These are phyloP conservation scores for Mus spicilegus DNA, from an alignment of 2,113 vertebrate species.

Conservation along the genomic window DNA sequence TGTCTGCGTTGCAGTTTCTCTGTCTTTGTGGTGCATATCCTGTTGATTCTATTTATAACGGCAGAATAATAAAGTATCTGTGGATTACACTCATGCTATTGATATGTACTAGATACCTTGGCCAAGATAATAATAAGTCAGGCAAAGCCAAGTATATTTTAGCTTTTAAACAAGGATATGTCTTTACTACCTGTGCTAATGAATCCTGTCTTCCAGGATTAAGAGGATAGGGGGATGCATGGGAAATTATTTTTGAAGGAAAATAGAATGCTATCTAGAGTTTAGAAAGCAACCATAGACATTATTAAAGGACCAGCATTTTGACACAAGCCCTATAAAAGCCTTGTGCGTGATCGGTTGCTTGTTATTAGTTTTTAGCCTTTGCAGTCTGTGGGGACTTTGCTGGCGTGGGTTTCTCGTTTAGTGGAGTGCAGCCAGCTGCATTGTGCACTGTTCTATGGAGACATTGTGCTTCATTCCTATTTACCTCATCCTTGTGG, in stretches of 20 bases:
- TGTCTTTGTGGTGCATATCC: conserved; percentile 68
- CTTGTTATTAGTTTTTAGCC: conserved; percentile 71
- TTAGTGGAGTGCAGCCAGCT: conserved; percentile 66
- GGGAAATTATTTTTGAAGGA: conserved; percentile 58
- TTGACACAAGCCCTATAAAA: conserved; percentile 59
- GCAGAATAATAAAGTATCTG: conserved; percentile 79
- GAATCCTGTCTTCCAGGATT: conserved; percentile 52
- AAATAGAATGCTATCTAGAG: conserved; percentile 25
- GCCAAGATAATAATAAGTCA: conserved; percentile 76
- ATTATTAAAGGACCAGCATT: conserved; percentile 65
- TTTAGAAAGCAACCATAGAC: conserved; percentile 64
- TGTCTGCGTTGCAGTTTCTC: conserved; percentile 70
- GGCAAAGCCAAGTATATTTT: conserved; percentile 76
- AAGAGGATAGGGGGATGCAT: conserved; percentile 6
- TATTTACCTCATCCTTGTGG: conserved; percentile 86
- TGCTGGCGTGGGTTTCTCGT: conserved; percentile 58
- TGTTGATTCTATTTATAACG: conserved; percentile 73
- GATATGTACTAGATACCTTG: conserved; percentile 63
- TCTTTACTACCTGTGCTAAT: neutral
- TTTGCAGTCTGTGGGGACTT: conserved; percentile 46
- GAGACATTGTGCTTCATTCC: conserved; percentile 71
- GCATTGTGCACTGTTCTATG: conserved; percentile 63
- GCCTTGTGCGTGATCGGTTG: neutral
- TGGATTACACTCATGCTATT: conserved; percentile 53
- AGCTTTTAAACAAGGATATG: conserved; percentile 56